phyloP scores from a whole-genome alignment of 2,797 vertebrate genomes.

The Chanos chanos region DNA sequence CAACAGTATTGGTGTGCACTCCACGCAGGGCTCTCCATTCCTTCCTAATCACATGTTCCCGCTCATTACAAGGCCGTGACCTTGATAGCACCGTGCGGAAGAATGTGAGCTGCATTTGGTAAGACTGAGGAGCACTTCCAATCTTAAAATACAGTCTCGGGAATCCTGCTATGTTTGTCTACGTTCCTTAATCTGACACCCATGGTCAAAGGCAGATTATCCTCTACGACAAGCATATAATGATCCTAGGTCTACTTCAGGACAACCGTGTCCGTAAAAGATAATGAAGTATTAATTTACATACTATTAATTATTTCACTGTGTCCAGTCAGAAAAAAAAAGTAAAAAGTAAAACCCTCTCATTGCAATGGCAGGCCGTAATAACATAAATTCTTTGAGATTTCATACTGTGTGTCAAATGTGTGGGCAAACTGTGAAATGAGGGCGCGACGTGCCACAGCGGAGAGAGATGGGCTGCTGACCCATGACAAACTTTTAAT shows the following conservation, averaged over 20 bases:
- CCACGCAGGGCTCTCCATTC: conserved; percentile 22
- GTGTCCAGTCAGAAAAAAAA: too few species aligned
- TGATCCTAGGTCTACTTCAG: background rate
- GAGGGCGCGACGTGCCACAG: too few species aligned
- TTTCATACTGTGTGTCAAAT: too few species aligned
- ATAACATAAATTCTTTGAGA: too few species aligned
- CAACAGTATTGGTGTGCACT: conserved; percentile 4
- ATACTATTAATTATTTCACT: too few species aligned
- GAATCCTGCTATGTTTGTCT: conserved; percentile 25
- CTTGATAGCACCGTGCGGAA: conserved; percentile 38
- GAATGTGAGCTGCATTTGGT: conserved; percentile 41
- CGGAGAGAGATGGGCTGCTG: too few species aligned
- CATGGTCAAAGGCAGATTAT: background rate
- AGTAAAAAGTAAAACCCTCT: too few species aligned
- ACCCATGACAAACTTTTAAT: too few species aligned
- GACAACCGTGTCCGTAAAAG: background rate
- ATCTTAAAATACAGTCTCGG: conserved; percentile 37
- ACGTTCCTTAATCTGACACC: background rate
- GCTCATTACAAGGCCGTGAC: conserved; percentile 30
- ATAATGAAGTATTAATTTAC: too few species aligned
- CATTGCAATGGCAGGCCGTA: too few species aligned
- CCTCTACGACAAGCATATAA: background rate
- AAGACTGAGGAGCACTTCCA: conserved; percentile 23
- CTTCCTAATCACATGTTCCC: conserved; percentile 41
- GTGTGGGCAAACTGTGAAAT: too few species aligned